Evolutionary conservation across 1,140 invertebrate species (phyloP).

Genomic region (Wasmannia auropunctata): DNA sequence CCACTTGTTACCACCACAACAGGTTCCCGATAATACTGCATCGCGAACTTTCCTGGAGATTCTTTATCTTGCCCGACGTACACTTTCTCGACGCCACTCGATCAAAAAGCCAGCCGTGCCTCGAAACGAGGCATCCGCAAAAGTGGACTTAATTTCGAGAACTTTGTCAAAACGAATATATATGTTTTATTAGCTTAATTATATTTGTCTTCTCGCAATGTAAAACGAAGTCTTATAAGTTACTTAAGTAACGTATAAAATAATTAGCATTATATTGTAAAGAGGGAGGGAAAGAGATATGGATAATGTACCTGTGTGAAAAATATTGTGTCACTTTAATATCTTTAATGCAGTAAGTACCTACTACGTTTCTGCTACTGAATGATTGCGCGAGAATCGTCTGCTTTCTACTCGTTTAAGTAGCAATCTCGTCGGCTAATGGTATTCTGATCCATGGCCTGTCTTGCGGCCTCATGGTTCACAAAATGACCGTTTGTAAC

Average conservation of each 20-base stretch:
- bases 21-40: slow-evolving; percentile 7
- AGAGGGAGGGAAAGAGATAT: background rate
- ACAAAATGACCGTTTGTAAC: slow-evolving; percentile 14
- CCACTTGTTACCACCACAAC: slow-evolving; percentile 49
- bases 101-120: slow-evolving; percentile 2
- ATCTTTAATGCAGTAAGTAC: background rate
- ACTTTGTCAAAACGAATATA: background rate
- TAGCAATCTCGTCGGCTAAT: slow-evolving; percentile 28
- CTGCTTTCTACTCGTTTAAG: slow-evolving; percentile 36
- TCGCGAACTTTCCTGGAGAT: slow-evolving; percentile 58
- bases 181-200: background rate
- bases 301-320: background rate
- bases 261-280: background rate
- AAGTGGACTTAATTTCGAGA: slow-evolving; percentile 5
- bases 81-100: slow-evolving; percentile 65
- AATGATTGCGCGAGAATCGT: slow-evolving; percentile 10
- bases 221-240: background rate
- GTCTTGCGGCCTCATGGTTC: background rate
- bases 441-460: slow-evolving; percentile 4
- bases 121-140: background rate
- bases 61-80: slow-evolving; percentile 35
- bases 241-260: background rate
- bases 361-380: background rate
- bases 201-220: background rate
- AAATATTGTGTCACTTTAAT: slow-evolving; percentile 5